Evolutionary conservation across 2,113 vertebrate species (phyloP), one percentile per base, ranked within the genome.

Genomic region (Puffinus mauretanicus): DNA sequence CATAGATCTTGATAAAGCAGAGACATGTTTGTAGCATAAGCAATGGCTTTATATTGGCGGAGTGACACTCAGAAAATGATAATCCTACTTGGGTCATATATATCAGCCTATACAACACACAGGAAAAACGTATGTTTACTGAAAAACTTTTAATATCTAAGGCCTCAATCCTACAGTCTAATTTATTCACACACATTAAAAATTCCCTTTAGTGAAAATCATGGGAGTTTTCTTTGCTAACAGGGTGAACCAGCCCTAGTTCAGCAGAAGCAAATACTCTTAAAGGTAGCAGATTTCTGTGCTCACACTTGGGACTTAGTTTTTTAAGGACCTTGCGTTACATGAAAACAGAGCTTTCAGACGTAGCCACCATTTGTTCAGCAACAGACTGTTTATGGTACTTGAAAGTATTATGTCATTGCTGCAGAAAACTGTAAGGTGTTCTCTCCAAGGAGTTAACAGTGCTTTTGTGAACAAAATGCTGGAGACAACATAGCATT

Each of bases 371-470:
- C 57, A 64, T 69, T 96, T 91, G 40, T 76, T 94, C 52, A 82
- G 67, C 32, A 38, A 60, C 65, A 93, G 73, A 60, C 52, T 88
- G 86, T 88, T 94, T 85, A 62, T 73, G 26, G 52, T 83, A 86
- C 61, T 94, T 93, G 88, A 81, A 76, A 86, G 66, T 27, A 90
- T 75, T 58, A 65, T 60, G 88, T 26, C 62, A 80, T 26, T 36
- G 44, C 85, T 72, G 86, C 30, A 66, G 65, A 69, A 75, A 88
- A 54, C 58, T 40, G 62, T 46, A 91, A 89, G 90, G 64, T 91
- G 67, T 54, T 95, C 30, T 86, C 47, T 93, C 87, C 72, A 86
- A 94, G 83, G 82, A 95, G 36, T 49, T 78, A 86, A 75, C 49
- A 73, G 44, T 40, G 49, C 12, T 70, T 93, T 92, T 72, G 73